Base-by-base conservation (phyloP, 2,888 invertebrate genomes). In the Gari tellinella region DNA sequence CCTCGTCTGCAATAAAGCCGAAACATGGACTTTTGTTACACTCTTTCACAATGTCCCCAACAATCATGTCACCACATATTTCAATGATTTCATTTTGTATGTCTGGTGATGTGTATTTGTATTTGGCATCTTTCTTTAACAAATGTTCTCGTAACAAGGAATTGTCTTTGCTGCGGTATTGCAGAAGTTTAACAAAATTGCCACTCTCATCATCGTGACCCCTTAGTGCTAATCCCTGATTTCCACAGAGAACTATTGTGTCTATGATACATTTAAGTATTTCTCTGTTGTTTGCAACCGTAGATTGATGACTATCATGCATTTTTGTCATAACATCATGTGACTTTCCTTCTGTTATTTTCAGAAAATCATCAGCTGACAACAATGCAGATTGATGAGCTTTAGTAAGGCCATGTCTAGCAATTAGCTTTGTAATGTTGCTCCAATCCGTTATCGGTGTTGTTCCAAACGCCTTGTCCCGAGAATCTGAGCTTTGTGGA, bases 21-120 rank as follows among this genome's bases (percentile, higher is more conserved):
- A 56, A 65, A 40, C 23, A 56, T 0, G n/a, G 25, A 31, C 25
- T 26, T 15, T 23, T 25, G 26, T 56, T 65, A n/a, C 48, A 56
- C 17, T 40, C 25, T 15, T 41, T 5, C 21, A 65, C 41, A 19
- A 64, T 31, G 10, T 37, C 25, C 14, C 49, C 40, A 5, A 23
- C 19, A 8, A 57, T 58, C 25, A 45, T 8, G 8, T 46, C 37
- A 17, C 61, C 67, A n/a, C 37, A 41, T 4, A 68, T 61, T 1
- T 61, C 26, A 17, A 68, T 26, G 17, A 68, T 19, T 31, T 60
- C 67, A 38, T 67, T 67, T 48, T 67, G 25, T 17, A 58, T 45
- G 14, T 55, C 55, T 25, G 48, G 67, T 1, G 60, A 61, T 15
- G 55, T 61, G 37, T 55, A 68, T 21, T 53, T 68, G 2, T 23